Evolutionary conservation across 2,888 invertebrate species (phyloP).

Genomic region (Protonemura montana): DNA sequence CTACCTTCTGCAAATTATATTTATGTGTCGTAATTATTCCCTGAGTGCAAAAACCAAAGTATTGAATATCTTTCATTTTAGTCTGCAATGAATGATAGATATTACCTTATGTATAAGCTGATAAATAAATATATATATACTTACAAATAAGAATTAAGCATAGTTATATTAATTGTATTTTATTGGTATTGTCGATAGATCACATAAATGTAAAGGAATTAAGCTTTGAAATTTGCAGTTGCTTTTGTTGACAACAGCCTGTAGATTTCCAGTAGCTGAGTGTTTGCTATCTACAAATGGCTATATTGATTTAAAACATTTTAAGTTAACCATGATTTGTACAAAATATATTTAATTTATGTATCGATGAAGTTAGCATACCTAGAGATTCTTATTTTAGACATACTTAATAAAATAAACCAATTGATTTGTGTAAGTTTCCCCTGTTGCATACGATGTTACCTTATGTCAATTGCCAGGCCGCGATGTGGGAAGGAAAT

Average conservation of each 20-base stretch:
- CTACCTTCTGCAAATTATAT: constrained; percentile 31
- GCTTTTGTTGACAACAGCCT: constrained; percentile 12
- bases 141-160: not conserved
- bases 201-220: not conserved
- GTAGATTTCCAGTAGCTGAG: not conserved
- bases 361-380: not conserved
- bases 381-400: no score
- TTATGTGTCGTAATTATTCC: constrained; percentile 24
- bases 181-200: not conserved
- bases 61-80: constrained; percentile 38
- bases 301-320: not conserved
- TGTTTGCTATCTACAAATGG: not conserved
- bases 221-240: not conserved
- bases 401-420: no score
- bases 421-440: no score
- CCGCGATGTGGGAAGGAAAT: no score
- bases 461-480: no score
- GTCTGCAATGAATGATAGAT: not conserved
- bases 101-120: constrained; percentile 17
- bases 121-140: constrained; percentile 12
- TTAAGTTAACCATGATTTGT: not conserved
- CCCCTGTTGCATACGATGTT: no score
- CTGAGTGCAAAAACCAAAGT: constrained; percentile 42
- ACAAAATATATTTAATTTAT: constrained; percentile 7
- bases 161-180: not conserved